Percentiles rank a stretch among this genome's conserved stretches.
Evolutionary conservation across 2,888 invertebrate species (phyloP).

Genomic region (Thera obeliscata): DNA sequence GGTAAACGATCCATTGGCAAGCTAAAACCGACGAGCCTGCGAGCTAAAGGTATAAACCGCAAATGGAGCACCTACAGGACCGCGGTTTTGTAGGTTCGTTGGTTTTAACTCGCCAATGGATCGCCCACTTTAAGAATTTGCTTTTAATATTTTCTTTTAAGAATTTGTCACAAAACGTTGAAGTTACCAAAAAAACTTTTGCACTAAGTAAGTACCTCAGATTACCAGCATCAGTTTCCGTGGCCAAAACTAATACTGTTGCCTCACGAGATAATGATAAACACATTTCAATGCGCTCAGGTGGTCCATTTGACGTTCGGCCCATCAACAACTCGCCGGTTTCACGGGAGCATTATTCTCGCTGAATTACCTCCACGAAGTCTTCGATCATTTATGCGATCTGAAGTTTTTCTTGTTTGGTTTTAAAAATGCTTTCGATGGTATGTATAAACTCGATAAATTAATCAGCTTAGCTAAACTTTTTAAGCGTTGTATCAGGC

Average conservation of each 20-base stretch:
- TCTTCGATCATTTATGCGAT: conserved; percentile 35
- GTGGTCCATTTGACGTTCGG: conserved; percentile 47
- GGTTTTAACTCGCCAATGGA: too few relatives aligned
- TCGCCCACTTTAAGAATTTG: too few relatives aligned
- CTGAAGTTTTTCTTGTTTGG: conserved; percentile 5
- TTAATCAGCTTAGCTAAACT: not conserved
- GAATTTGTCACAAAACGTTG: too few relatives aligned
- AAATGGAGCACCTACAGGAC: too few relatives aligned
- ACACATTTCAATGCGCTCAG: conserved; percentile 57
- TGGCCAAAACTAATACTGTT: conserved; percentile 41
- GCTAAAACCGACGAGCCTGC: too few relatives aligned
- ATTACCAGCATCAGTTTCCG: conserved; percentile 8
- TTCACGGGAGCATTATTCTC: conserved; percentile 50
- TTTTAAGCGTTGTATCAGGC: not conserved
- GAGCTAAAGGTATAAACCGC: too few relatives aligned
- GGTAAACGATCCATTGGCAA: too few relatives aligned
- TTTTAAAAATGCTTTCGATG: not conserved
- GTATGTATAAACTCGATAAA: not conserved
- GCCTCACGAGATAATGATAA: conserved; percentile 47
- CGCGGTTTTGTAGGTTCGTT: too few relatives aligned
- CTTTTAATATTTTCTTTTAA: too few relatives aligned
- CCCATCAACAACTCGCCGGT: conserved; percentile 53
- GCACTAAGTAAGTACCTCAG: not conserved
- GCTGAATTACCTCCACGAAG: conserved; percentile 35
- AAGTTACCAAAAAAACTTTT: too few relatives aligned